Evolutionary conservation across 1,140 invertebrate species (phyloP).

Genomic region (Leucophenga varia): DNA sequence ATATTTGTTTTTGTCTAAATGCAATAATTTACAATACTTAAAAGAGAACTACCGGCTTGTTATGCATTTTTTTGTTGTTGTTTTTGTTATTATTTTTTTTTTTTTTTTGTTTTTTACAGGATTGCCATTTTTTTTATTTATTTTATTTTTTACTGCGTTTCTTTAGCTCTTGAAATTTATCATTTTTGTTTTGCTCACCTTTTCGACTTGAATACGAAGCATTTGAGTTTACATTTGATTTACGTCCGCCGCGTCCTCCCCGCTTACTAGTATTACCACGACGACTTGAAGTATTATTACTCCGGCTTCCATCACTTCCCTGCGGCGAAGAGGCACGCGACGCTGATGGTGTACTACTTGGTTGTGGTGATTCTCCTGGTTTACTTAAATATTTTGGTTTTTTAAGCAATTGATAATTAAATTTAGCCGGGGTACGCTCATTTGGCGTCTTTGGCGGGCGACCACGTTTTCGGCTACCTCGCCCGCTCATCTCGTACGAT

Average conservation of each 20-base stretch:
- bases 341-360: slow-evolving; percentile 75
- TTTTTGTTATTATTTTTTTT: too few relatives aligned
- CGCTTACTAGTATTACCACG: slow-evolving; percentile 56
- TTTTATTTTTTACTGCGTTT: too few relatives aligned
- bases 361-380: slow-evolving; percentile 63
- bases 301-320: slow-evolving; percentile 67
- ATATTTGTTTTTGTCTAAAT: too few relatives aligned
- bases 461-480: slow-evolving; percentile 78
- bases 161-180: too few relatives aligned
- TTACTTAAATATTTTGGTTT: slow-evolving; percentile 86
- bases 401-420: slow-evolving; percentile 84
- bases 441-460: slow-evolving; percentile 85
- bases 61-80: too few relatives aligned
- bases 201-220: slow-evolving; percentile 60
- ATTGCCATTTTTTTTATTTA: too few relatives aligned
- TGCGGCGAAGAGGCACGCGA: slow-evolving; percentile 75
- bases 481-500: slow-evolving; percentile 58
- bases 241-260: slow-evolving; percentile 62
- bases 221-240: slow-evolving; percentile 38
- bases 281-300: slow-evolving; percentile 57
- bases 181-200: slow-evolving; percentile 48
- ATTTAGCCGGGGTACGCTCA: slow-evolving; percentile 79
- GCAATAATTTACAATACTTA: too few relatives aligned
- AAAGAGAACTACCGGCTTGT: too few relatives aligned
- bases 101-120: too few relatives aligned